These are phyloP conservation scores for Riptortus pedestris DNA, from an alignment of 1,140 invertebrate species.

Conservation along the genomic window DNA sequence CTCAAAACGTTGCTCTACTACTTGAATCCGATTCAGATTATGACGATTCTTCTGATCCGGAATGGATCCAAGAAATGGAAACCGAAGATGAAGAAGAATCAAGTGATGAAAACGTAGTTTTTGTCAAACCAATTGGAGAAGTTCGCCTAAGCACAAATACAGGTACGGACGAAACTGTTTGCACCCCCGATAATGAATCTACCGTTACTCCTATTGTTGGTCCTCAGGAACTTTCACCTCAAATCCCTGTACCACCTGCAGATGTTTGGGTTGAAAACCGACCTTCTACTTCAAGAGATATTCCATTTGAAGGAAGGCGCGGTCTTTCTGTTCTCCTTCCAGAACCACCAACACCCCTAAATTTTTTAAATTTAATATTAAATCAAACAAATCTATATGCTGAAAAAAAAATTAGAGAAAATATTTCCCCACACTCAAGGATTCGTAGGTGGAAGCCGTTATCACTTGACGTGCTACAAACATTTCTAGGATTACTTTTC, in stretches of 20 bases:
- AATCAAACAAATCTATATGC: neutral
- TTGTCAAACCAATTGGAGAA: neutral
- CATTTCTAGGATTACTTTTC: conserved; percentile 16
- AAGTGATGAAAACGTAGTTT: neutral
- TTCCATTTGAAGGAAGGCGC: neutral
- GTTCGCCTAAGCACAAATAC: neutral
- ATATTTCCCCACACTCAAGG: neutral
- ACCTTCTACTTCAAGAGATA: too few relatives aligned
- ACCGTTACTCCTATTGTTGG: neutral
- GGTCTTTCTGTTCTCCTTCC: neutral
- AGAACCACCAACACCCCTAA: neutral
- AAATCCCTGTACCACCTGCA: too few relatives aligned
- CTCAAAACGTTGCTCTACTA: neutral
- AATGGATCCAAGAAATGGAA: neutral
- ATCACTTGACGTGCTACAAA: neutral
- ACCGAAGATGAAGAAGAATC: neutral
- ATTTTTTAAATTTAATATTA: neutral
- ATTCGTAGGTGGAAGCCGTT: neutral
- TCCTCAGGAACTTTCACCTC: neutral
- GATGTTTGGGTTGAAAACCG: too few relatives aligned
- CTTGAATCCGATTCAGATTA: neutral
- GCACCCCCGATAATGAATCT: neutral
- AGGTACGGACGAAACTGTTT: neutral
- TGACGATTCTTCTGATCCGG: neutral
- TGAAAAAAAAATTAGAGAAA: neutral